phyloP scores from a whole-genome alignment of 2,797 vertebrate genomes.

The Betta splendens region DNA sequence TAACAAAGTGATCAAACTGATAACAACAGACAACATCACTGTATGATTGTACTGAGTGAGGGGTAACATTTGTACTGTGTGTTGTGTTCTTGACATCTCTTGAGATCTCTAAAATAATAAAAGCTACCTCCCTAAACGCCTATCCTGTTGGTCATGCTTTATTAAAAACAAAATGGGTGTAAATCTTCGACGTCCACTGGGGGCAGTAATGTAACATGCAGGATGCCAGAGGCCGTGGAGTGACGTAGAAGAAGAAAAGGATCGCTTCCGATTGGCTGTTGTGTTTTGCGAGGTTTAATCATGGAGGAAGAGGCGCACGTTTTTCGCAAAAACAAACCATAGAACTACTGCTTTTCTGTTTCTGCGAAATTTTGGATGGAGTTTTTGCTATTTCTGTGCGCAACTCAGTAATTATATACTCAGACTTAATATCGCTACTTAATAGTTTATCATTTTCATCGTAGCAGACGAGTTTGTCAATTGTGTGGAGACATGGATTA shows the following conservation, averaged over 20 bases:
- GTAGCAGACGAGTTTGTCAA: too few species aligned
- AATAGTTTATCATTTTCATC: neutral
- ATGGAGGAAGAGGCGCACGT: neutral
- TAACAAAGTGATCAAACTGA: conserved; percentile 11
- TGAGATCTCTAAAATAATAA: conserved; percentile 37
- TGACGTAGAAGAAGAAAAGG: neutral
- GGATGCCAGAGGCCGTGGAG: neutral
- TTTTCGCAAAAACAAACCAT: too few species aligned
- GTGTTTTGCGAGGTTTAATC: neutral
- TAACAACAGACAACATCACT: conserved; percentile 8
- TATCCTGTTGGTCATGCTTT: neutral
- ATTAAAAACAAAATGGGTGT: too few species aligned
- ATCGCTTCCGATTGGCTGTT: conserved; percentile 10
- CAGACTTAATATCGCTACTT: neutral
- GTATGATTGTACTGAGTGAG: neutral
- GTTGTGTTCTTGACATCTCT: conserved; percentile 14
- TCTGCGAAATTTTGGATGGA: neutral
- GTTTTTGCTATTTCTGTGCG: fast-evolving
- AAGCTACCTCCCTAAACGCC: conserved; percentile 32
- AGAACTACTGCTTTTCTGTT: neutral
- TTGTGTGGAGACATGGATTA: neutral
- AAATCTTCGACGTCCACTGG: too few species aligned
- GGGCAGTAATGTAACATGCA: too few species aligned
- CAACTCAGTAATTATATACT: neutral
- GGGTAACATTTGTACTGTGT: conserved; percentile 14